Conservation (phyloP, 2,888 invertebrate genomes). For the Sinhomidia bicolor region DNA sequence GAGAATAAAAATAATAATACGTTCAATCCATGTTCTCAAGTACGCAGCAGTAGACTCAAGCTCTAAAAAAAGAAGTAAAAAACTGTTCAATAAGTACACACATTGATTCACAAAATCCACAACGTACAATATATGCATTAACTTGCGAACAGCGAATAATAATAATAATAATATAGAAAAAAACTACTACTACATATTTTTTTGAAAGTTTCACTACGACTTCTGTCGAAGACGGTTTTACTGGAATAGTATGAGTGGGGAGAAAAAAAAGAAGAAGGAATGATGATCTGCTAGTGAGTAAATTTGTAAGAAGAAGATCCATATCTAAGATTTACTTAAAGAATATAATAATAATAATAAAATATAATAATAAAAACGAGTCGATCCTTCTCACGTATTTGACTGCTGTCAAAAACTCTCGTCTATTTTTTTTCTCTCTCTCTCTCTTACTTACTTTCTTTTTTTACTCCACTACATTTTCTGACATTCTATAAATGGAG, state of each 20-base stretch:
- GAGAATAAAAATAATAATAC: background rate
- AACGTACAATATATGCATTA: background rate
- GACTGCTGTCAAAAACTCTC: slow-evolving; percentile 24
- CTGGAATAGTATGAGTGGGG: slow-evolving; percentile 15
- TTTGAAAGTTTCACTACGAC: background rate
- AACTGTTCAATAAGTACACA: background rate
- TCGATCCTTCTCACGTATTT: slow-evolving; percentile 9
- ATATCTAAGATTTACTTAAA: background rate
- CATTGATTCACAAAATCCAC: background rate
- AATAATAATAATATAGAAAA: background rate
- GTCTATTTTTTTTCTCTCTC: no score
- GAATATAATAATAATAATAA: background rate
- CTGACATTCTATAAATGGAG: slow-evolving; percentile 55
- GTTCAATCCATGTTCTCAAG: background rate
- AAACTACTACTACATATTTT: background rate
- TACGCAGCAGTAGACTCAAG: background rate
- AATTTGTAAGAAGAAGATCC: background rate
- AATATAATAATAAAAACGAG: slow-evolving; percentile 20
- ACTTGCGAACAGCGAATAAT: no score
- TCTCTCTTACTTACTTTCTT: no score
- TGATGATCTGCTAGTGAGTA: background rate
- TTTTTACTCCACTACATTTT: background rate
- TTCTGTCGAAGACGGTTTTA: background rate
- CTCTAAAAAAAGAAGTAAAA: background rate
- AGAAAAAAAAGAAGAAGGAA: background rate